Conservation (phyloP, 2,113 vertebrate genomes). For the Struthidea cinerea region DNA sequence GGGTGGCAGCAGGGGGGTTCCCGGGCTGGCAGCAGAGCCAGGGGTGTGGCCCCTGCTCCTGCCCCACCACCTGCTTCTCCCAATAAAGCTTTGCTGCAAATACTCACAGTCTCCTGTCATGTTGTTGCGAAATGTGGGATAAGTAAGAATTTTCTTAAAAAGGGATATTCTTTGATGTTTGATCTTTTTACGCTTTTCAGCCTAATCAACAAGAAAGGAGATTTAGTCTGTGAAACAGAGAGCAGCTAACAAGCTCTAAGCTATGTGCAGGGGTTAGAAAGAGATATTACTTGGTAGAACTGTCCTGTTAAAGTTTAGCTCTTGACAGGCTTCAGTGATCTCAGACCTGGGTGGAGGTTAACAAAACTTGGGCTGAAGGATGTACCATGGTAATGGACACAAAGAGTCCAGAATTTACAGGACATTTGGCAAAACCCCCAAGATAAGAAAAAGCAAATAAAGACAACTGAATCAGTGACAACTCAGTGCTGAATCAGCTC, state of each 20-base stretch:
- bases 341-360: background rate
- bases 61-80: background rate
- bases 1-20: rapidly evolving
- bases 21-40: rapidly evolving
- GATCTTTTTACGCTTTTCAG: background rate
- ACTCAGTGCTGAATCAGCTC: background rate
- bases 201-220: background rate
- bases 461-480: background rate
- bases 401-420: background rate
- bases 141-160: background rate
- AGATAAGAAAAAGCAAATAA: background rate
- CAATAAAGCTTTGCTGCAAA: background rate
- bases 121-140: background rate
- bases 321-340: background rate
- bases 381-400: no score
- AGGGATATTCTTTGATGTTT: background rate
- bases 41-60: rapidly evolving
- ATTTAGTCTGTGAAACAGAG: background rate
- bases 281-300: background rate
- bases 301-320: background rate
- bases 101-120: background rate
- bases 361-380: background rate
- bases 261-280: background rate
- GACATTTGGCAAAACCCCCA: background rate
- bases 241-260: background rate